Conservation (phyloP, 2,797 vertebrate species). For the Eulemur mongoz region DNA sequence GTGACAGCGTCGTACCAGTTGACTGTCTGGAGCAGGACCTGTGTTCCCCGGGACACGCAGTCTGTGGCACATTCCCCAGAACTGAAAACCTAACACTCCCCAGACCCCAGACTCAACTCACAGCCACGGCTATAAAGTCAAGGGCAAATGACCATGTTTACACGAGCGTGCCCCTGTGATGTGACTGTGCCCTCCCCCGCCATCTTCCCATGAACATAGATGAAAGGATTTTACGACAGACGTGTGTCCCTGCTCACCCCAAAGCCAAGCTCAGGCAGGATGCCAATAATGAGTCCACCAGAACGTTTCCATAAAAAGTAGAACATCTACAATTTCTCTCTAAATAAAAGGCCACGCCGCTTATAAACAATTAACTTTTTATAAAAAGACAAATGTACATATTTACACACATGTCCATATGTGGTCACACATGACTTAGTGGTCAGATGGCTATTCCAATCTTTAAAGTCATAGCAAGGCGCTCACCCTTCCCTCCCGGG, state of each 20-base stretch:
- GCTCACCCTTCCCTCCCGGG: slow-evolving; percentile 57
- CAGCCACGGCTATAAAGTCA: background rate
- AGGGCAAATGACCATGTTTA: background rate
- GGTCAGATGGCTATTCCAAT: slow-evolving; percentile 50
- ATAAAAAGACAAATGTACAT: slow-evolving; percentile 79
- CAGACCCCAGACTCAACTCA: background rate
- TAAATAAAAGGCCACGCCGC: slow-evolving; percentile 60
- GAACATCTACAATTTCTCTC: background rate
- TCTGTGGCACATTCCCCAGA: background rate
- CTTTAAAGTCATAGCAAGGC: slow-evolving; percentile 43
- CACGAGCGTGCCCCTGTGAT: background rate
- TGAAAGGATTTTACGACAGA: background rate
- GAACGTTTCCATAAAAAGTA: background rate
- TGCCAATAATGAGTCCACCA: background rate
- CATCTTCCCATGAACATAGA: background rate
- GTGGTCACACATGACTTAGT: slow-evolving; percentile 60
- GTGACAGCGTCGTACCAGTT: background rate
- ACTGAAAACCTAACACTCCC: background rate
- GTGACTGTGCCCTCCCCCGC: background rate
- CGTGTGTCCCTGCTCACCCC: background rate
- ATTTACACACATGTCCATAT: slow-evolving; percentile 68
- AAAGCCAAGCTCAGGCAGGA: background rate
- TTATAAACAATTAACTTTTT: slow-evolving; percentile 74
- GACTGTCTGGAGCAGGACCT: background rate
- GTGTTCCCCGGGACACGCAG: background rate